Base-by-base conservation (phyloP, 2,888 invertebrate species). In the Thyatira batis region DNA sequence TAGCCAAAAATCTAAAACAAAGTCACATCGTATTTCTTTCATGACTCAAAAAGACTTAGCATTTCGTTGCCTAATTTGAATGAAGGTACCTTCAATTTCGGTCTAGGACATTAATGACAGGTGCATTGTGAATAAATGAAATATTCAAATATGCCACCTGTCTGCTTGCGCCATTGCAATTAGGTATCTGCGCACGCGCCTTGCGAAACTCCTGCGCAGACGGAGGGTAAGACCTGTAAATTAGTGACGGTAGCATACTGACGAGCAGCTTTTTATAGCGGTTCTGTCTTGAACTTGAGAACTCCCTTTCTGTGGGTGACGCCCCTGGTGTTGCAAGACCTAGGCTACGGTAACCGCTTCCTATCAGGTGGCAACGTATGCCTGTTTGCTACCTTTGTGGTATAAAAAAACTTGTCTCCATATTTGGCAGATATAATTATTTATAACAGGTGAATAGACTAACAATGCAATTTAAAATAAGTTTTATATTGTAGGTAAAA, bases 161-260 rank as follows among this genome's bases (percentile, higher is more conserved):
- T 74, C 73, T 73, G 73, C 78, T 82, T 82, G 81, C 82, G 78
- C 80, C 82, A 81, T 67, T 71, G 71, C 67, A 68, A 71, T 71
- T 67, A 71, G 65, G 54, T 63, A 54, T 54, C 61, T 44, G 62
- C 69, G 72, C 79, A 76, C 73, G 76, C 71, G 74, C 65, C 49
- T 79, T 82, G 77, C 74, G 73, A 79, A 70, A 80, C 75, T 58
- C 57, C 52, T 50, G 54, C 67, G 65, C 62, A 62, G 63, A 61
- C 55, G 52, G 48, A 53, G 43, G 51, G 53, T 57, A 58, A 61
- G 58, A 59, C 64, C 48, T 48, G 20, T n/a, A 20, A 28, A 33
- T 33, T 33, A 9, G 43, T 60, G 53, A 39, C 45, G 49, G 51
- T 53, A 57, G 55, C 53, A 56, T 51, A 61, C 65, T 39, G 39